A percentile compares a stretch with the other conserved stretches of the same genome.
phyloP scores from a whole-genome alignment of 2,113 vertebrate genomes.

The Lepus timidus region DNA sequence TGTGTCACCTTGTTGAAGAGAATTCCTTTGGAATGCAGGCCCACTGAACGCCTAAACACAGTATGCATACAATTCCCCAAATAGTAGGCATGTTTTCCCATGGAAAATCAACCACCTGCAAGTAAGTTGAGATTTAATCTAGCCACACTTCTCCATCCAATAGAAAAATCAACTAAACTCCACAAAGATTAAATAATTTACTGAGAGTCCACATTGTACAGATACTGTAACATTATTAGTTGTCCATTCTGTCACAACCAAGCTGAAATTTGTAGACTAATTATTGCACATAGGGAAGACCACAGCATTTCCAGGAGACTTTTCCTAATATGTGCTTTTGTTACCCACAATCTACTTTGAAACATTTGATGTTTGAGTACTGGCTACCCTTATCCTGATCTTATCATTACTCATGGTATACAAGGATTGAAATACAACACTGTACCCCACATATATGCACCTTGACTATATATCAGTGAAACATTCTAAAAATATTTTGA shows the following conservation, averaged over 20 bases:
- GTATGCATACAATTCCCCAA: not conserved
- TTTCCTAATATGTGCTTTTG: not conserved
- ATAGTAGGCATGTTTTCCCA: not conserved
- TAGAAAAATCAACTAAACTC: conserved; percentile 15
- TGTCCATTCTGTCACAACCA: not conserved
- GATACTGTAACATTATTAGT: not conserved
- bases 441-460: no score
- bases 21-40: not conserved
- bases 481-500: not conserved
- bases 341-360: not conserved
- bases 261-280: not conserved
- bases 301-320: not conserved
- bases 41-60: not conserved
- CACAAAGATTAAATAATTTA: not conserved
- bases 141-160: not conserved
- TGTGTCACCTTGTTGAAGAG: not conserved
- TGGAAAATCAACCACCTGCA: not conserved
- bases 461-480: no score
- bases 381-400: not conserved
- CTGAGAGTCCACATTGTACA: not conserved
- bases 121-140: not conserved
- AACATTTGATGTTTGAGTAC: not conserved
- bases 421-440: no score
- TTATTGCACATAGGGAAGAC: not conserved
- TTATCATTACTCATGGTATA: no score